Conservation (phyloP, 1,140 invertebrate genomes). For the Aphelenchoides avenae region DNA sequence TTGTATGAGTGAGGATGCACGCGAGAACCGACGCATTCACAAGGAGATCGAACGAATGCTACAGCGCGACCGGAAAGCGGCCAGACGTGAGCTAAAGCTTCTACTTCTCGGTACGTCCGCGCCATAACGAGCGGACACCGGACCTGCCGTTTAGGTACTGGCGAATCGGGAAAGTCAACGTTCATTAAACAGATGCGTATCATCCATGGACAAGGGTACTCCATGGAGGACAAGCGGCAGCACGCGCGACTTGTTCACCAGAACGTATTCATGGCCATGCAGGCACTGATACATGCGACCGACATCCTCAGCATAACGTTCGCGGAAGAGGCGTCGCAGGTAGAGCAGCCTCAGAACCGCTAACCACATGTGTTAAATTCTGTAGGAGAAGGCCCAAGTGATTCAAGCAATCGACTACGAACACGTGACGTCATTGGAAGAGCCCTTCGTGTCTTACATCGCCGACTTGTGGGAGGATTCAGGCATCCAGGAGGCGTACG, state of each 20-base stretch:
- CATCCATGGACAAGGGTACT: slow-evolving; percentile 97
- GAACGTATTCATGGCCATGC: slow-evolving; percentile 99
- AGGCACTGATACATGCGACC: slow-evolving; percentile 92
- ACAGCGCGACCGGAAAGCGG: slow-evolving; percentile 95
- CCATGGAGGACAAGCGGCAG: slow-evolving; percentile 93
- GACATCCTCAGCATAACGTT: slow-evolving; percentile 94
- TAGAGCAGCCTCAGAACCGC: too few relatives aligned
- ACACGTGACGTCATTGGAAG: slow-evolving; percentile 94
- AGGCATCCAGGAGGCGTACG: slow-evolving; percentile 98
- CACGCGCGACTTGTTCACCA: slow-evolving; percentile 99
- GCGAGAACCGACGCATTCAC: too few relatives aligned
- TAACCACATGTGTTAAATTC: too few relatives aligned
- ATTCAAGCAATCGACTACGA: slow-evolving; percentile 94
- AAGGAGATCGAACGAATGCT: slow-evolving; percentile 99
- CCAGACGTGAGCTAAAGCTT: slow-evolving; percentile 94
- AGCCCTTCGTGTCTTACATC: slow-evolving; percentile 91
- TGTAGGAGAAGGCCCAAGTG: slow-evolving; percentile 89
- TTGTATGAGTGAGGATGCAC: too few relatives aligned
- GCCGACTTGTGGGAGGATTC: slow-evolving; percentile 89
- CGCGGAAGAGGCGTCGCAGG: slow-evolving; percentile 77
- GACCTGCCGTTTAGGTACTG: too few relatives aligned
- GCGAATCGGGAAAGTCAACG: slow-evolving; percentile 94
- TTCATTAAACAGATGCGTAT: slow-evolving; percentile 99
- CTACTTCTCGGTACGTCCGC: slow-evolving; percentile 77
- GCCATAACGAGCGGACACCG: too few relatives aligned